Evolutionary conservation across 2,888 invertebrate genomes (phyloP).

Genomic region (Idaea dimidiata): DNA sequence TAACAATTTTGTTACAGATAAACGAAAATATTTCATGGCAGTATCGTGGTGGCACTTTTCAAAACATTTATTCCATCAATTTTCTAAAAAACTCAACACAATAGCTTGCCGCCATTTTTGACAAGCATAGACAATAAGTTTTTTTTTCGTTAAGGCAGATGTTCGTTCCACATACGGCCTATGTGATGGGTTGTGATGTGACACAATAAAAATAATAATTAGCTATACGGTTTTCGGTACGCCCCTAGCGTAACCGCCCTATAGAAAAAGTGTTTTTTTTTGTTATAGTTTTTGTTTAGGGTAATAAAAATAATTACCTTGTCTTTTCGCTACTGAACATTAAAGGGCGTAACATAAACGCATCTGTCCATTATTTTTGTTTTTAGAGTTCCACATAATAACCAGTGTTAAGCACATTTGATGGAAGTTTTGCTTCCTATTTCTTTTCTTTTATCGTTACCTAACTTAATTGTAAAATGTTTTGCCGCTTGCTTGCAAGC

Average conservation of each 20-base stretch:
- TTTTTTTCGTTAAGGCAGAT: constrained; percentile 59
- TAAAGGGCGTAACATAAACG: constrained; percentile 18
- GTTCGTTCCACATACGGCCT: constrained; percentile 48
- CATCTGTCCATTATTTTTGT: constrained; percentile 27
- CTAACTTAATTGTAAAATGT: too few species aligned
- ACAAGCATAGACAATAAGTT: constrained; percentile 46
- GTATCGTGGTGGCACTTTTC: not conserved
- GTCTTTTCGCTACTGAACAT: constrained; percentile 27
- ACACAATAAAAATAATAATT: constrained; percentile 50
- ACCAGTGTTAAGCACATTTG: not conserved
- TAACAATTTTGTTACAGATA: too few species aligned
- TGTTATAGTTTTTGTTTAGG: constrained; percentile 45
- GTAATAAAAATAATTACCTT: constrained; percentile 59
- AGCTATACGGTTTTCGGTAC: constrained; percentile 25
- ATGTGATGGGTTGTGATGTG: constrained; percentile 35
- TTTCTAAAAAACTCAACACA: constrained; percentile 17
- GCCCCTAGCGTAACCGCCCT: constrained; percentile 38
- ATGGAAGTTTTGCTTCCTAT: too few species aligned
- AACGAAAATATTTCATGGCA: too few species aligned
- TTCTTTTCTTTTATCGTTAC: too few species aligned
- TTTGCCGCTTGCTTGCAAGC: too few species aligned
- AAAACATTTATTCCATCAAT: not conserved
- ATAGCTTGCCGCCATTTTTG: constrained; percentile 35
- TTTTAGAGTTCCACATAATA: not conserved
- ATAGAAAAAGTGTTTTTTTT: constrained; percentile 34